Evolutionary conservation across 2,113 vertebrate species (phyloP).

Genomic region (Condylura cristata): DNA sequence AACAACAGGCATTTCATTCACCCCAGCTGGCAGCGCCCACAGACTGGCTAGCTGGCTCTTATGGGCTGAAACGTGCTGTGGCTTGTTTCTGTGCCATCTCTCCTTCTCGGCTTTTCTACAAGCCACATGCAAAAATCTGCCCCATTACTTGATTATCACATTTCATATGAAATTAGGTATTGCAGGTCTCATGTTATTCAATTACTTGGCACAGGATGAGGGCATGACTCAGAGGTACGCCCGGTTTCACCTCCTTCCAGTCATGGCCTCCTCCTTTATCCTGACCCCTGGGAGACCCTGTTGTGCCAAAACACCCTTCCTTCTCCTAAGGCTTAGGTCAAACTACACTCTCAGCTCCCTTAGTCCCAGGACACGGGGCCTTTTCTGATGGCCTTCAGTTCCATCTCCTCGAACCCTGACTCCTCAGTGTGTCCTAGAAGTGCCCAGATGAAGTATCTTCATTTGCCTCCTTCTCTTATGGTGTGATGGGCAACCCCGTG

Average conservation of each 20-base stretch:
- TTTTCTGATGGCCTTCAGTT: slow-evolving; percentile 10
- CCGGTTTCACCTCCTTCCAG: slow-evolving; percentile 46
- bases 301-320: neutral
- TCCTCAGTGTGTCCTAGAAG: neutral
- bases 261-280: slow-evolving; percentile 28
- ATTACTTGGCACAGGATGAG: slow-evolving; percentile 15
- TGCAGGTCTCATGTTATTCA: slow-evolving; percentile 54
- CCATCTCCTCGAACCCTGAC: neutral
- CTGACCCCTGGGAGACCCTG: slow-evolving; percentile 38
- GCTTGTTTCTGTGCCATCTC: slow-evolving; percentile 26
- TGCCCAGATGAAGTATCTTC: neutral
- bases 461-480: neutral
- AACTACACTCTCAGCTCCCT: neutral
- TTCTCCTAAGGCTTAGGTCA: neutral
- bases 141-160: slow-evolving; percentile 41
- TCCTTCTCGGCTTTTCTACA: slow-evolving; percentile 33
- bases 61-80: neutral
- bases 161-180: slow-evolving; percentile 66
- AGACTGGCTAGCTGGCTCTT: slow-evolving; percentile 28
- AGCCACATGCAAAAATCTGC: slow-evolving; percentile 59
- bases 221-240: slow-evolving; percentile 70
- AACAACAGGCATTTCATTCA: slow-evolving; percentile 54
- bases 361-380: neutral
- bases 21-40: neutral
- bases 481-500: neutral